Evolutionary conservation across 2,797 vertebrate species (phyloP).

Genomic region (Carduelis carduelis): DNA sequence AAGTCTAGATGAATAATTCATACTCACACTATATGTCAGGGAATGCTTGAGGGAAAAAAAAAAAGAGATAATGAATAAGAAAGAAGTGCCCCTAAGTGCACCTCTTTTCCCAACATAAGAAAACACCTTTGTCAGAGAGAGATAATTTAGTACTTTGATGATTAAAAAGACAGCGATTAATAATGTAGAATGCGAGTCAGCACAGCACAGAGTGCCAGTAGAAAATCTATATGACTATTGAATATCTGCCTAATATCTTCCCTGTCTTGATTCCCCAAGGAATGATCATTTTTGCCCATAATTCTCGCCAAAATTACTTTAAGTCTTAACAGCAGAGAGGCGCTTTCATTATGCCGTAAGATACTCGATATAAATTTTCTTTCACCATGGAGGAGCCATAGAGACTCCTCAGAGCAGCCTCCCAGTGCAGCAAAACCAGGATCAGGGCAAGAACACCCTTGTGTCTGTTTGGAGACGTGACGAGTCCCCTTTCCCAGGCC

Average conservation of each 20-base stretch:
- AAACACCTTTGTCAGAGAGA: not conserved
- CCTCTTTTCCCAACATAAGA: not conserved
- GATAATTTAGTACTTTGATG: not conserved
- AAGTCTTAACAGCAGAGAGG: not conserved
- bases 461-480: not conserved
- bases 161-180: constrained; percentile 14
- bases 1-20: constrained; percentile 32
- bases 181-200: constrained; percentile 10
- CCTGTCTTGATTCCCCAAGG: not conserved
- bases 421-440: rapidly evolving
- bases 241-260: constrained; percentile 29
- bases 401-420: not conserved
- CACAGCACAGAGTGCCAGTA: not conserved
- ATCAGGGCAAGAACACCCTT: not conserved
- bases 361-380: rapidly evolving
- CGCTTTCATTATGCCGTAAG: not conserved
- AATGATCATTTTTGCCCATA: not conserved
- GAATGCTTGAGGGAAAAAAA: not conserved
- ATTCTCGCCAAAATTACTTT: not conserved
- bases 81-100: not conserved
- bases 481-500: not conserved
- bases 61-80: not conserved
- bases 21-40: not conserved
- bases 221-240: constrained; percentile 35
- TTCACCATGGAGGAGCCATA: not conserved